A percentile compares a stretch with the other conserved stretches of the same genome.
phyloP scores from a whole-genome alignment of 2,797 vertebrate species.

The Sebastes cheni region DNA sequence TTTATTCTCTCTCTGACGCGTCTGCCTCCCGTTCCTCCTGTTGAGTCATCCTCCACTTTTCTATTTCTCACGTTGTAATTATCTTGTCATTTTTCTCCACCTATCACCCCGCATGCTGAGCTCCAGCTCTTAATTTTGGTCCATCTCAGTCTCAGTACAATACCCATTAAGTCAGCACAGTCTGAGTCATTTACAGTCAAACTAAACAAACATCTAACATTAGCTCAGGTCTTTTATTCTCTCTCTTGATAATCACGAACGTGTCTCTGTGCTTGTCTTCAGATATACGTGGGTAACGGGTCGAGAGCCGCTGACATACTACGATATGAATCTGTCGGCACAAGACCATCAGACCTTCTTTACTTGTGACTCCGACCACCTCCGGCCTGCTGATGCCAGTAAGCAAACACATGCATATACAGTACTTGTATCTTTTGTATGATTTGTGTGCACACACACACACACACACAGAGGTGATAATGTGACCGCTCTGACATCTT shows the following conservation, averaged over 20 bases:
- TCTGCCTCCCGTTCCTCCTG: background rate
- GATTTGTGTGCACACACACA: background rate
- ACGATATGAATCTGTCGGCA: constrained; percentile 96
- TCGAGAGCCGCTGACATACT: constrained; percentile 95
- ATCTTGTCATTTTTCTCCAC: background rate
- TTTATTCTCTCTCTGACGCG: background rate
- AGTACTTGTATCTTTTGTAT: too few relatives aligned
- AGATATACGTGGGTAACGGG: constrained; percentile 97
- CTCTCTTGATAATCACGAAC: background rate
- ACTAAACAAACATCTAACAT: background rate
- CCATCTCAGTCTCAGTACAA: background rate
- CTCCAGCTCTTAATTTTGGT: background rate
- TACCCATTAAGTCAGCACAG: background rate
- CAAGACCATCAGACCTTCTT: constrained; percentile 98
- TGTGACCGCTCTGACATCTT: background rate
- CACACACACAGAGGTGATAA: background rate
- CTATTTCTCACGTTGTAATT: constrained; percentile 6
- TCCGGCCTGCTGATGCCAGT: constrained; percentile 97
- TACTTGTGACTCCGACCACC: constrained; percentile 95
- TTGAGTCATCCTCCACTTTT: background rate
- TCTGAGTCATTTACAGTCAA: background rate
- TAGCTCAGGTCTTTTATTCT: background rate
- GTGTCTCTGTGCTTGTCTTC: background rate
- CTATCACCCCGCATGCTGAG: background rate
- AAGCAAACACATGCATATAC: constrained; percentile 58